Evolutionary conservation across 2,113 vertebrate species (phyloP), one percentile per base, ranked within the genome.

Genomic region (Dasypus novemcinctus): DNA sequence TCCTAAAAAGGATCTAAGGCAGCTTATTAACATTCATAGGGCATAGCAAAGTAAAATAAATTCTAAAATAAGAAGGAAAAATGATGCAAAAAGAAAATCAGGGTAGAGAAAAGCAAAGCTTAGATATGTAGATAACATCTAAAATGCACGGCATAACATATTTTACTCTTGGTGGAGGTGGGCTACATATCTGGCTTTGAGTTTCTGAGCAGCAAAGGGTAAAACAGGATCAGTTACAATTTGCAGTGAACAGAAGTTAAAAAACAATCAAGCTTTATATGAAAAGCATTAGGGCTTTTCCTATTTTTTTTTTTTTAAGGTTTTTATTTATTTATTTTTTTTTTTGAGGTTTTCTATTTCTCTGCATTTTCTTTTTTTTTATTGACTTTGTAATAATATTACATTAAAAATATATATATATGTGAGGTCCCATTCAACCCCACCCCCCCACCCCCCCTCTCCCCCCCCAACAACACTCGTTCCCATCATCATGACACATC

Each of bases 11-110:
- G 49, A 83, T 89, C 75, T 78, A 94, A 96, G 89, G 74, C 57
- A 94, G 12, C 63, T 96, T 90, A 89, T 96, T 95, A 86, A 38
- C 46, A 94, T 94, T 89, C 85, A 63, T 33, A 95, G 94, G 25
- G 63, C 61, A 94, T 41, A 90, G n/a, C n/a, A 75, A 75, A 75
- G 20, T 49, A 75, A 92, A 96, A 54, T 76, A 87, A 80, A 66
- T 92, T 87, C 92, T 85, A 92, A 94, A 76, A 66, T 46, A 68
- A 81, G 79, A 81, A 31, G 38, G 74, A 52, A 94, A 97, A 91
- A 66, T 9, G 33, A 43, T 74, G 29, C 29, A 33, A 18, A 86
- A 69, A 20, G 41, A 72, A 90, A 96, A 80, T 36, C 17, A 80
- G 31, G 64, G 38, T 87, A 84, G 72, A 87, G 66, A 93, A 75